These are phyloP conservation scores for Dynastes tityus DNA, from an alignment of 2,888 invertebrate species.

Conservation along the genomic window DNA sequence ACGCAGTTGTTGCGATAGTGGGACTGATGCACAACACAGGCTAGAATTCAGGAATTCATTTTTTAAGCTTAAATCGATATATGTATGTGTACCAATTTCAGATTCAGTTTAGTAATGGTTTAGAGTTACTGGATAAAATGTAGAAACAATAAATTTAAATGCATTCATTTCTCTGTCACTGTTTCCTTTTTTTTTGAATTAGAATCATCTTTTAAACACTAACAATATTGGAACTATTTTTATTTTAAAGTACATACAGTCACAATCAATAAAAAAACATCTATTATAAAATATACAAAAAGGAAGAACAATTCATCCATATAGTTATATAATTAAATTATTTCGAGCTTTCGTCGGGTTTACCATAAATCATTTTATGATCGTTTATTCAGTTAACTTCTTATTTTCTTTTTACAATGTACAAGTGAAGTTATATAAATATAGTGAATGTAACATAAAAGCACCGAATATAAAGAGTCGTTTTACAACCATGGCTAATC, in stretches of 20 bases:
- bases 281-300: slow-evolving; percentile 43
- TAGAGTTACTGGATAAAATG: too few species aligned
- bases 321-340: slow-evolving; percentile 9
- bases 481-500: slow-evolving; percentile 24
- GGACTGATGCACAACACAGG: too few species aligned
- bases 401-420: slow-evolving; percentile 40
- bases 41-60: too few species aligned
- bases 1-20: too few species aligned
- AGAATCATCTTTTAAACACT: not conserved
- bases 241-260: slow-evolving; percentile 14
- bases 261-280: slow-evolving; percentile 26
- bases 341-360: slow-evolving; percentile 5
- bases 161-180: too few species aligned
- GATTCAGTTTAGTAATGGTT: too few species aligned
- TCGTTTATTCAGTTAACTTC: slow-evolving; percentile 4
- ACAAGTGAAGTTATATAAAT: slow-evolving; percentile 28
- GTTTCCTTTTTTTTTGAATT: not conserved
- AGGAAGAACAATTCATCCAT: slow-evolving; percentile 39
- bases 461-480: slow-evolving; percentile 15
- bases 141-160: too few species aligned
- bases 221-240: not conserved
- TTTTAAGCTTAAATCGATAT: too few species aligned
- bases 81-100: too few species aligned
- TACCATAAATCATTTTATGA: not conserved
- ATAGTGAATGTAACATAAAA: slow-evolving; percentile 2